phyloP scores from a whole-genome alignment of 2,797 vertebrate genomes.

The Trematomus bernacchii region DNA sequence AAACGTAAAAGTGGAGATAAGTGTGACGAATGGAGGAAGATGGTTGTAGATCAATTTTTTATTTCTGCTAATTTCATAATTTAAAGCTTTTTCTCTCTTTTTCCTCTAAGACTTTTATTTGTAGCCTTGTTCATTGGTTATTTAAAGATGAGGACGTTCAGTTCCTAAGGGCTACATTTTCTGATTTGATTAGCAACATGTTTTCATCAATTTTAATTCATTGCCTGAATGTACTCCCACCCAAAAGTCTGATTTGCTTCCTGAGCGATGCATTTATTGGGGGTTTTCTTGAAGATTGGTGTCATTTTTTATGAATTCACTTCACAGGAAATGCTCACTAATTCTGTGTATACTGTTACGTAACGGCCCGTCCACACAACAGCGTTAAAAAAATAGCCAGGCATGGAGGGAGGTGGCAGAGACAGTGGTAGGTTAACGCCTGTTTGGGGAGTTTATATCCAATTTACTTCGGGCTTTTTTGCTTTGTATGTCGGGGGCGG shows the following conservation, averaged over 20 bases:
- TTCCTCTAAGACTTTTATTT: neutral
- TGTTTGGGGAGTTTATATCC: no score
- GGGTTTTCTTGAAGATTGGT: slow-evolving; percentile 9
- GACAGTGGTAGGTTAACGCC: no score
- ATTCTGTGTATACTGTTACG: neutral
- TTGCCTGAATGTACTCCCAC: neutral
- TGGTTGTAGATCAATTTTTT: neutral
- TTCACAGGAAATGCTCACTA: neutral
- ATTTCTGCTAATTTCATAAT: slow-evolving; percentile 57
- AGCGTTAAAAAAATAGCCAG: no score
- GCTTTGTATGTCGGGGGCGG: no score
- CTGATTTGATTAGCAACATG: slow-evolving; percentile 21
- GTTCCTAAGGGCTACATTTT: slow-evolving; percentile 19
- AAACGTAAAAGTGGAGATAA: slow-evolving; percentile 34
- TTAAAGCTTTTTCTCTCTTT: slow-evolving; percentile 21
- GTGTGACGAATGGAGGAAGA: slow-evolving; percentile 35
- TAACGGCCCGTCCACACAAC: no score
- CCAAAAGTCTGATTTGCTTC: slow-evolving; percentile 8
- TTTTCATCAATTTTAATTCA: neutral
- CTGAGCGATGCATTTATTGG: neutral
- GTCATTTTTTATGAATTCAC: slow-evolving; percentile 3
- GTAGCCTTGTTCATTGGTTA: slow-evolving; percentile 13
- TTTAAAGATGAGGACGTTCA: slow-evolving; percentile 23
- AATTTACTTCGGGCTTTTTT: no score
- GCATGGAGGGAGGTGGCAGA: no score